Evolutionary conservation across 1,140 invertebrate genomes (phyloP), one percentile per base, ranked within the genome.

Genomic region (Bombus sylvicola): DNA sequence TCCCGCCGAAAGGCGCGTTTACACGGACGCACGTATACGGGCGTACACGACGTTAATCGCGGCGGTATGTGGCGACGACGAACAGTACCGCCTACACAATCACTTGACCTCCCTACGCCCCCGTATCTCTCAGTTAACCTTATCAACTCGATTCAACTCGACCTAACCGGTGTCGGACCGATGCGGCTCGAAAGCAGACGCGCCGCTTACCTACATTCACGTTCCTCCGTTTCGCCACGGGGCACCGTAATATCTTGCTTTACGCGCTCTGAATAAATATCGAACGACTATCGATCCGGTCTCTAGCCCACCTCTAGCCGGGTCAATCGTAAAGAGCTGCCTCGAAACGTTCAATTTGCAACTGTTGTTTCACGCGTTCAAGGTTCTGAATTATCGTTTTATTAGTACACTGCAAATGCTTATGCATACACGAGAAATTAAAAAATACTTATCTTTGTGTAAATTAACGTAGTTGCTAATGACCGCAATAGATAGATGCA

Each of bases 81-180:
- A 93, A 90, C 91, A 88, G 79, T 90, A 91, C 89, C 94, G 93
- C 94, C 94, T 93, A 95, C 94, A 91, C 82, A 90, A 90, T 92
- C 93, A 94, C 94, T 95, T 95, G 94, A 95, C 94, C 94, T 95
- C 93, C 84, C 93, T 87, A 94, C 94, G 94, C 94, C 94, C 92
- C 93, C 94, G 91, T 93, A 94, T 93, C 92, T 93, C 90, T 91
- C 89, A 94, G 92, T 95, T 95, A 95, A 95, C 94, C 94, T 94
- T 95, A 95, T 95, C 93, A 95, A 95, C 91, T 93, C 89, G 92
- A 92, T 91, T 93, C 92, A 92, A 94, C 91, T 93, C 90, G 91
- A 93, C 89, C 92, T 92, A 94, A 94, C 92, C 91, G 92, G 88
- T 82, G 88, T 84, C 84, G 79, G 85, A 43, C 87, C 89, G 85